Conservation (phyloP, 2,888 invertebrate genomes). For the Acleris literana region DNA sequence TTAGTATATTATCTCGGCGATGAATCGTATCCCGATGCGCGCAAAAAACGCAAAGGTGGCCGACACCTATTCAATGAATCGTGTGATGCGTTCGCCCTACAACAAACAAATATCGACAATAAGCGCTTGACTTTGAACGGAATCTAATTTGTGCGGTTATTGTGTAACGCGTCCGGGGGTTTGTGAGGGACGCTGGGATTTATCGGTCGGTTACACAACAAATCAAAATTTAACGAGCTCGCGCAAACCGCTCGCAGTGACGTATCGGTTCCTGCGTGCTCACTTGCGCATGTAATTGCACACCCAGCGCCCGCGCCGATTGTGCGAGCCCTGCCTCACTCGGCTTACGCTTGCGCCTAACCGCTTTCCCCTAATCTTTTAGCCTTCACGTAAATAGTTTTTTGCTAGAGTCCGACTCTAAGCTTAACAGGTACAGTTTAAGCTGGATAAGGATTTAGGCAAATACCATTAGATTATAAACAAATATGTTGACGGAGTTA, state of each 20-base stretch:
- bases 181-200: slow-evolving; percentile 68
- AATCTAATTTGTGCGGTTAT: slow-evolving; percentile 83
- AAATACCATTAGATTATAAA: slow-evolving; percentile 79
- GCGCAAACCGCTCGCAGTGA: slow-evolving; percentile 63
- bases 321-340: slow-evolving; percentile 42
- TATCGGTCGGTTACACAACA: slow-evolving; percentile 82
- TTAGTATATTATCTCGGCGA: slow-evolving; percentile 41
- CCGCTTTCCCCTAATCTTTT: slow-evolving; percentile 59
- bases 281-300: slow-evolving; percentile 75
- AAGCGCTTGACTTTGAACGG: slow-evolving; percentile 80
- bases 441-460: slow-evolving; percentile 74
- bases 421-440: slow-evolving; percentile 78
- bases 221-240: slow-evolving; percentile 81
- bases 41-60: slow-evolving; percentile 71
- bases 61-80: slow-evolving; percentile 73
- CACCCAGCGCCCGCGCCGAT: slow-evolving; percentile 46
- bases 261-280: slow-evolving; percentile 59
- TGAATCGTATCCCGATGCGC: slow-evolving; percentile 41
- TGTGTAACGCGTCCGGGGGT: slow-evolving; percentile 74
- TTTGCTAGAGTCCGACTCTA: slow-evolving; percentile 53
- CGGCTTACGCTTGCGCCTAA: slow-evolving; percentile 52
- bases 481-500: slow-evolving; percentile 60
- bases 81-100: slow-evolving; percentile 72
- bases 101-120: slow-evolving; percentile 78
- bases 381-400: slow-evolving; percentile 70